Base-by-base conservation (phyloP, 2,113 vertebrate species). In the Uria aalge region DNA sequence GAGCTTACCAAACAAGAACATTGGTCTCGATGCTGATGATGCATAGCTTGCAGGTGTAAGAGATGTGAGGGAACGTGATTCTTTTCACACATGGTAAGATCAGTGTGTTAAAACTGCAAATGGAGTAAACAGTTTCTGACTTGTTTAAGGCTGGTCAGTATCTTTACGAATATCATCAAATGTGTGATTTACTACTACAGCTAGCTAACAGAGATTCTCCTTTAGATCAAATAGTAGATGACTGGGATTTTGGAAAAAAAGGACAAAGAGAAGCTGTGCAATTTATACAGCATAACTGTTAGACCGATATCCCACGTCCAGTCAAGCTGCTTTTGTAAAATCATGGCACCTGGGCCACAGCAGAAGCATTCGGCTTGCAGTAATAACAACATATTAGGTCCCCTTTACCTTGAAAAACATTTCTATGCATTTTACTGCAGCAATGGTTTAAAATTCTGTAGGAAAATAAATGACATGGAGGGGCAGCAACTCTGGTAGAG, bases 381-480 rank as follows among this genome's bases (percentile, higher is more conserved):
- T 64, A 88, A 41, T 67, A 80, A 69, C 45, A 87, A 90, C 59
- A 5, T 20, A 66, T 26, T 50, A 22, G 11, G n/a, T 82, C 19
- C 32, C 52, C 83, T 86, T 85, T 59, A 55, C 84, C 68, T 85
- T 56, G 56, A 80, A 96, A 97, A 97, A 56, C 21, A 47, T 68
- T 90, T 91, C 8, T 52, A 56, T 34, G 69, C 41, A 60, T 94
- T 96, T 90, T 67, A 77, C 34, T 62, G 29, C 22, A 80, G 66
- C 9, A 92, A 76, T 21, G 57, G 48, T 83, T 82, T 38, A 77
- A 26, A 52, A 11, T 84, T 80, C 43, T 81, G 48, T 4, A 15
- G 43, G 81, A 94, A 72, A 97, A 86, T 76, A 80, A 71, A 71
- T 87, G 77, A 66, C 36, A 56, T 83, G 56, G 34, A 95, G 63